Base-by-base conservation (phyloP, 1,140 invertebrate species). In the Eriosoma lanigerum region DNA sequence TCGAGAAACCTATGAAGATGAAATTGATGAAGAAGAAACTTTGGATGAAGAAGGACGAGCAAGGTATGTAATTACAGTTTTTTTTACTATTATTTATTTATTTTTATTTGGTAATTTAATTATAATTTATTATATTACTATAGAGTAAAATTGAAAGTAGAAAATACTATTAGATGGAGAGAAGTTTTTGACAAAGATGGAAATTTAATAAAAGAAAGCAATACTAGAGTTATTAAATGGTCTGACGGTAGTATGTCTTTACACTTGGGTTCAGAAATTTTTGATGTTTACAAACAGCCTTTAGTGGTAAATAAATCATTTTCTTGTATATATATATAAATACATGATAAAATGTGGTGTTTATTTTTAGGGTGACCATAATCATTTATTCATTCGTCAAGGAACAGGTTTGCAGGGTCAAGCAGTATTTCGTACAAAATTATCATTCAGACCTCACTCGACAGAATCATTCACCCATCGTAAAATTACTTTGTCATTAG, bases 121-220 rank as follows among this genome's bases (percentile, higher is more conserved):
- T 60, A 26, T 21, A 54, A 19, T 81, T 75, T 73, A n/a, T 60
- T 54, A 73, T 8, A 12, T 38, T 76, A 48, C 81, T 82, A 81
- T 64, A 90, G 93, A 78, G 86, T 96, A 48, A 96, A 96, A 87
- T 86, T 96, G 17, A 96, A 96, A 88, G 96, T 98, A 10, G 98
- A 99, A 87, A 99, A 99, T 85, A 99, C 97, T 0, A 96, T 99
- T 60, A 89, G 97, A 62, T 99, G 98, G 98, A 88, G 96, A n/a
- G 93, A 93, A 32, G 88, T 87, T 4, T 92, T 95, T 85, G 92
- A 94, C 84, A 92, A 95, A 44, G 92, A 96, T 66, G 94, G 94
- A 10, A 92, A 94, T 84, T 89, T 92, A 9, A 87, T 92, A 0
- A 93, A 93, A 84, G 95, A 99, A 87, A 98, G 96, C 66, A 99